Evolutionary conservation across 2,113 vertebrate genomes (phyloP).

Genomic region (Oxygymnocypris stewartii): DNA sequence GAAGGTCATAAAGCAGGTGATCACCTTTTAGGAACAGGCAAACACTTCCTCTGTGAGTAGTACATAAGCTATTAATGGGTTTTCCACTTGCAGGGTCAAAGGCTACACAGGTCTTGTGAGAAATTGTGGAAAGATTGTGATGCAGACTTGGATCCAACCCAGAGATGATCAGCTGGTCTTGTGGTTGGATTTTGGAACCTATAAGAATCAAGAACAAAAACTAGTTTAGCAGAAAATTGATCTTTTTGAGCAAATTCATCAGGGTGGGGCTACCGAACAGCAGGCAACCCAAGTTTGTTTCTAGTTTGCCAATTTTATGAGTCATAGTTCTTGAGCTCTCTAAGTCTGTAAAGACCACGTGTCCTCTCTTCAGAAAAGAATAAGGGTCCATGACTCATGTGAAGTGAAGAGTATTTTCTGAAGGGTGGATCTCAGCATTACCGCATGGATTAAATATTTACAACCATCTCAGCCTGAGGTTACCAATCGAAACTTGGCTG

Average conservation of each 20-base stretch:
- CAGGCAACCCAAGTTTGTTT: constrained; percentile 6
- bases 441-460: constrained; percentile 69
- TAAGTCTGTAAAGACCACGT: constrained; percentile 22
- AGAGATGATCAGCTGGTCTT: constrained; percentile 29
- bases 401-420: constrained; percentile 66
- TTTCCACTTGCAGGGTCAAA: constrained; percentile 65
- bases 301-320: constrained; percentile 26
- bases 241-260: not conserved
- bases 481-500: constrained; percentile 63
- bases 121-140: constrained; percentile 53
- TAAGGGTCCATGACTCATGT: constrained; percentile 49
- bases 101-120: constrained; percentile 60
- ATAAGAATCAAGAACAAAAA: constrained; percentile 9
- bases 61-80: constrained; percentile 55
- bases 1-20: not conserved
- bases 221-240: not conserved
- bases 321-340: constrained; percentile 5
- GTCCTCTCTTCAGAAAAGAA: constrained; percentile 12
- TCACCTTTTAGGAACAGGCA: constrained; percentile 75
- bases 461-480: constrained; percentile 54
- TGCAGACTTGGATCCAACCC: constrained; percentile 41
- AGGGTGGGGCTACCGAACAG: not conserved
- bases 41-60: constrained; percentile 64
- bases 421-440: constrained; percentile 74
- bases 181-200: constrained; percentile 55